phyloP scores from a whole-genome alignment of 2,113 vertebrate genomes.

The Meriones unguiculatus region DNA sequence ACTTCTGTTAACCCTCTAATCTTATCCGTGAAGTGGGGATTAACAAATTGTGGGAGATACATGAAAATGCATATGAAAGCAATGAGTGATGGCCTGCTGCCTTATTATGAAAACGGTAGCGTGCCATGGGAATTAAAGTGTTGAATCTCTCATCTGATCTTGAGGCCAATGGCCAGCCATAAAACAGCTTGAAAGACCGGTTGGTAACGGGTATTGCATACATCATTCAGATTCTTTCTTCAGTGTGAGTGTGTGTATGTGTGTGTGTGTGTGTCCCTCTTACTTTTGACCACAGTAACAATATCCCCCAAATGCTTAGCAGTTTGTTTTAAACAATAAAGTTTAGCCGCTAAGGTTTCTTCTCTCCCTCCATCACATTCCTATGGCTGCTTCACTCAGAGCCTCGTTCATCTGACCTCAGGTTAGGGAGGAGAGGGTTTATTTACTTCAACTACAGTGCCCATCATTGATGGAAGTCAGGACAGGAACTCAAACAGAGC shows the following conservation, averaged over 20 bases:
- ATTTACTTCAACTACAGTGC: neutral
- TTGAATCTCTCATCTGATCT: constrained; percentile 43
- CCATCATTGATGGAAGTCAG: neutral
- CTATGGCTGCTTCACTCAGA: neutral
- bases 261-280: neutral
- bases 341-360: neutral
- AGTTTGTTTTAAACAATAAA: neutral
- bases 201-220: neutral
- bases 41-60: constrained; percentile 55
- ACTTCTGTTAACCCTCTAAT: constrained; percentile 62
- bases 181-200: neutral
- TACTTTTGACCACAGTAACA: neutral
- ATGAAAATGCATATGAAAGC: constrained; percentile 44
- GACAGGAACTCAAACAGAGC: neutral
- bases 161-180: neutral
- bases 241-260: neutral
- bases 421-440: neutral
- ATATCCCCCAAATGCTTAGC: neutral
- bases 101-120: constrained; percentile 39
- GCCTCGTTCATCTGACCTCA: neutral
- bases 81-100: neutral
- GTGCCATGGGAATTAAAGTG: constrained; percentile 52
- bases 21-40: constrained; percentile 68
- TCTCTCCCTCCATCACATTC: neutral
- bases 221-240: neutral